Percentiles rank a stretch among this genome's conserved stretches.
Conservation (phyloP, 1,140 invertebrate genomes). For the Agrypnia vestita region DNA sequence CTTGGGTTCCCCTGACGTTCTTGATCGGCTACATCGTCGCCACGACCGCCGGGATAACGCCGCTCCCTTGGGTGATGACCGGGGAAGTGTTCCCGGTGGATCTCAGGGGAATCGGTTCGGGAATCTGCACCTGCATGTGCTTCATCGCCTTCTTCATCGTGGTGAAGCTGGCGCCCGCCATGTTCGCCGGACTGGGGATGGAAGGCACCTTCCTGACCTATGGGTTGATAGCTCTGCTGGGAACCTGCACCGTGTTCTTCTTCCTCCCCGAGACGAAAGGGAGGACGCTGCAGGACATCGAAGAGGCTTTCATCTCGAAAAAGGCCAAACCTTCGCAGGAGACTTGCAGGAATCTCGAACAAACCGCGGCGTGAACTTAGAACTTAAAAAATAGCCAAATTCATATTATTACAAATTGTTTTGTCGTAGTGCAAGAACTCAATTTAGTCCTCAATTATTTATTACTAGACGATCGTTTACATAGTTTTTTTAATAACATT, state of each 20-base stretch:
- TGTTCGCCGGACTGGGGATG: constrained; percentile 75
- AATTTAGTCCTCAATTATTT: too few species aligned
- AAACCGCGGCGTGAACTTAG: background rate
- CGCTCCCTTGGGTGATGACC: constrained; percentile 81
- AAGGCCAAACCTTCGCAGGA: background rate
- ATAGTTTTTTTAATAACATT: too few species aligned
- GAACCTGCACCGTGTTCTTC: constrained; percentile 77
- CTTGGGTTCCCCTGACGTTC: constrained; percentile 72
- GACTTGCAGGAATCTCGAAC: background rate
- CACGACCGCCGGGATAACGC: constrained; percentile 75
- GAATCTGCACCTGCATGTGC: constrained; percentile 77
- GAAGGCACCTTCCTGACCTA: constrained; percentile 81
- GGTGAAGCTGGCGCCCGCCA: constrained; percentile 79
- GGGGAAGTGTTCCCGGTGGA: constrained; percentile 78
- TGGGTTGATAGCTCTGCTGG: constrained; percentile 76
- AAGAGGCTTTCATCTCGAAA: constrained; percentile 70
- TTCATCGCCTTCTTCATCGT: constrained; percentile 81
- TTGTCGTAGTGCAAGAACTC: too few species aligned
- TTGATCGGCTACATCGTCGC: constrained; percentile 75
- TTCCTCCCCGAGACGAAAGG: constrained; percentile 88
- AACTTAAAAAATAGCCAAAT: too few species aligned
- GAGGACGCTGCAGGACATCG: constrained; percentile 84
- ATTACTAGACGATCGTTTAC: too few species aligned
- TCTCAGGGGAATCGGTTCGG: constrained; percentile 75
- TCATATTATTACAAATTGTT: too few species aligned